Evolutionary conservation across 2,113 vertebrate species (phyloP), one percentile per base, ranked within the genome.

Genomic region (Cephalopholis sonnerati): DNA sequence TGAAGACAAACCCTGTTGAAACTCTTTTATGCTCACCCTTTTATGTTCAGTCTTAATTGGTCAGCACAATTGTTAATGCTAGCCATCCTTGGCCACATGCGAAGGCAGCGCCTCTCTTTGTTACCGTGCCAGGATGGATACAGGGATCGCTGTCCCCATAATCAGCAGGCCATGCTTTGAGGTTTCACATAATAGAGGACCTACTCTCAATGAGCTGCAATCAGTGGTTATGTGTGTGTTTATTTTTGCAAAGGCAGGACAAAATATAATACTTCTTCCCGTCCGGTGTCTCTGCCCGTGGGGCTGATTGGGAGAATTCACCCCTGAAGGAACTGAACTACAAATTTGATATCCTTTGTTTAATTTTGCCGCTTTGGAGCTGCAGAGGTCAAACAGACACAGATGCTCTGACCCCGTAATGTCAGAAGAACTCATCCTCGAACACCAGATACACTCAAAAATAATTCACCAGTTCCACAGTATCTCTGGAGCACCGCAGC

Each of bases 161-260:
- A 88, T 89, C 90, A 91, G 83, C 77, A 63, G 51, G 58, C 74
- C 57, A 12, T 29, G 79, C 76, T 85, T 85, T 86, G 81, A 87
- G 86, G 78, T 89, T 90, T 69, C 54, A 22, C 86, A 77, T 89
- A 82, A 90, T 86, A 32, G 75, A 82, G 32, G 72, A 79, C 36
- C 78, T 67, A 48, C 67, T 86, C 67, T 80, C 90, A 46, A 59
- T 54, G 51, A 89, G 83, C 85, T 74, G 67, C 82, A 93, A 92
- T 93, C 88, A 89, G 87, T 1, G 70, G 79, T 85, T 75, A 29
- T 62, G 65, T 82, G 58, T 61, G 62, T 86, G 89, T 93, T 93
- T 93, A 89, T 83, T 89, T 87, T 83, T 88, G 82, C 32, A 11
- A 88, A 79, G 54, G 61, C 46, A 12, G 77, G 55, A 84, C 67